These are phyloP conservation scores for Drosophila quadrilineata DNA, from an alignment of 1,140 invertebrate genomes.

Conservation along the genomic window DNA sequence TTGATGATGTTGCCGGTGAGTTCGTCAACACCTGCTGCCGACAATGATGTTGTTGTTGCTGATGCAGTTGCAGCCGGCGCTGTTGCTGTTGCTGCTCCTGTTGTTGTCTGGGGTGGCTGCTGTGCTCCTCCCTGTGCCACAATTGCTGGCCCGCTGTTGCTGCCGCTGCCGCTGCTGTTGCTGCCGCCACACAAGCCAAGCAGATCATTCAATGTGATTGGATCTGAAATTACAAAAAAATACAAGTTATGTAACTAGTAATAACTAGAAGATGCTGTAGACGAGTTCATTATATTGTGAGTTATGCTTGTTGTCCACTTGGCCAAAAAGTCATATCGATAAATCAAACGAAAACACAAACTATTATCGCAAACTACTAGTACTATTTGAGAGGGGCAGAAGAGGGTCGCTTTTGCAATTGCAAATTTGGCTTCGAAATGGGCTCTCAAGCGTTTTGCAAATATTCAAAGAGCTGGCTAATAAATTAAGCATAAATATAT, in stretches of 20 bases:
- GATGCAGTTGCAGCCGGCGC: constrained; percentile 20
- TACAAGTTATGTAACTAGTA: constrained; percentile 8
- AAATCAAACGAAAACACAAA: constrained; percentile 3
- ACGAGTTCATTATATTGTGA: background rate
- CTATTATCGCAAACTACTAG: background rate
- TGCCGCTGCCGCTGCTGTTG: no score
- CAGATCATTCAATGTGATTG: constrained; percentile 75
- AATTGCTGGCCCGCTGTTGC: constrained; percentile 42
- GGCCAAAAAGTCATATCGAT: constrained; percentile 71
- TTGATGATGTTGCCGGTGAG: constrained; percentile 59
- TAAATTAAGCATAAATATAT: constrained; percentile 64
- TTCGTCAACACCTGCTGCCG: constrained; percentile 50
- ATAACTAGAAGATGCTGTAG: no score
- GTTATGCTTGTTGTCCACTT: constrained; percentile 60
- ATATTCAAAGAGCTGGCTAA: constrained; percentile 64
- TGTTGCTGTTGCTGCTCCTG: constrained; percentile 21
- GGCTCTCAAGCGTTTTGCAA: constrained; percentile 66
- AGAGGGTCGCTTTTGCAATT: background rate
- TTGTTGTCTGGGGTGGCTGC: constrained; percentile 19
- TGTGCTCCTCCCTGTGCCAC: no score
- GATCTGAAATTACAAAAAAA: constrained; percentile 62
- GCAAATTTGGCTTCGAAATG: constrained; percentile 11
- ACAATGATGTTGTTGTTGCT: constrained; percentile 36
- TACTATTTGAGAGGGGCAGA: background rate
- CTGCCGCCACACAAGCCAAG: constrained; percentile 67